Conservation (phyloP, 2,113 vertebrate genomes). For the Pteropus alecto region DNA sequence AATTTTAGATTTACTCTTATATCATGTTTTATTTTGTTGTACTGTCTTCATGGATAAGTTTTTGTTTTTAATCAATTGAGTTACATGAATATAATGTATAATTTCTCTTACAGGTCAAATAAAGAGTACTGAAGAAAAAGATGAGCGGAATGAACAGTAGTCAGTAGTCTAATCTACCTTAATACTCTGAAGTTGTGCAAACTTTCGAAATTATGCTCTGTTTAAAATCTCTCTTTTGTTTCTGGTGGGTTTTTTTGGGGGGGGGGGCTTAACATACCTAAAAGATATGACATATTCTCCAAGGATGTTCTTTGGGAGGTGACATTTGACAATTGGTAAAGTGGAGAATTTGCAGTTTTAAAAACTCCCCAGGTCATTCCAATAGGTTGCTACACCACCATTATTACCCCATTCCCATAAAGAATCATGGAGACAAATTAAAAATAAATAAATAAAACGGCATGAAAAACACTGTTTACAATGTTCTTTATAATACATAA, state of each 20-base stretch:
- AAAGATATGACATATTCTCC: not conserved
- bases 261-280: not conserved
- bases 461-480: slow-evolving; percentile 55
- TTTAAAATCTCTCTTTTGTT: not conserved
- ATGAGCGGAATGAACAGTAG: not conserved
- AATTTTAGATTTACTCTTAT: not conserved
- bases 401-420: not conserved
- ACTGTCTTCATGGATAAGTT: not conserved
- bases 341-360: not conserved
- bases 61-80: not conserved
- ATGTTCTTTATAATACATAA: slow-evolving; percentile 30
- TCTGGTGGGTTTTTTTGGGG: not conserved
- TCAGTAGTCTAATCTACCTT: not conserved
- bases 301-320: not conserved
- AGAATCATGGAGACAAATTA: not conserved
- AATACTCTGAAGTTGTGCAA: not conserved
- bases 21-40: not conserved
- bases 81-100: not conserved
- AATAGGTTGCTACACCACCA: not conserved
- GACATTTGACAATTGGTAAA: not conserved
- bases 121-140: not conserved
- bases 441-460: not conserved
- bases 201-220: not conserved
- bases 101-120: not conserved
- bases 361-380: not conserved